phyloP scores from a whole-genome alignment of 2,888 invertebrate species.

The Clivina fossor region DNA sequence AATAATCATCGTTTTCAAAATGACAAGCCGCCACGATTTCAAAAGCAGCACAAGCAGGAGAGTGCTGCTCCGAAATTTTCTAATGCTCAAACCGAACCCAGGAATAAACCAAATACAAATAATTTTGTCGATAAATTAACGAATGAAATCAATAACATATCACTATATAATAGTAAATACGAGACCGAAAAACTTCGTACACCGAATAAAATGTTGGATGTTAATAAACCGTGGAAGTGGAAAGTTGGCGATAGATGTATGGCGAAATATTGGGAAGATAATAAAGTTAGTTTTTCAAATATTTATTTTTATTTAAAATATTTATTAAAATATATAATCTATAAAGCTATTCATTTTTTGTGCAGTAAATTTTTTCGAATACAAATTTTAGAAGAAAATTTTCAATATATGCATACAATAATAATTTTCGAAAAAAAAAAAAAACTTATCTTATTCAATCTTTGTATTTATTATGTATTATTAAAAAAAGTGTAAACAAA shows the following conservation, averaged over 20 bases:
- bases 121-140: slow-evolving; percentile 30
- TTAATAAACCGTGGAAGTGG: slow-evolving; percentile 59
- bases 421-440: no score
- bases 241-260: slow-evolving; percentile 80
- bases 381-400: no score
- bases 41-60: slow-evolving; percentile 42
- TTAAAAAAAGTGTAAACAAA: slow-evolving; percentile 16
- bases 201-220: slow-evolving; percentile 17
- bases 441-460: no score
- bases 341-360: no score
- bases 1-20: slow-evolving; percentile 45
- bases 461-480: no score
- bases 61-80: slow-evolving; percentile 3
- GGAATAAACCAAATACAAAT: slow-evolving; percentile 29
- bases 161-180: slow-evolving; percentile 29
- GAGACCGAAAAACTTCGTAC: slow-evolving; percentile 21
- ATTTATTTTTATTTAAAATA: slow-evolving; percentile 15
- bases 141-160: slow-evolving; percentile 31
- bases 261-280: slow-evolving; percentile 93
- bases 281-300: slow-evolving; percentile 62
- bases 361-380: no score
- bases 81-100: slow-evolving; percentile 4
- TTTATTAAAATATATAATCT: slow-evolving; percentile 26
- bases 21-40: slow-evolving; percentile 65
- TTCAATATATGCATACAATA: no score